Base-by-base conservation (phyloP, 2,113 vertebrate genomes). In the Caloenas nicobarica region DNA sequence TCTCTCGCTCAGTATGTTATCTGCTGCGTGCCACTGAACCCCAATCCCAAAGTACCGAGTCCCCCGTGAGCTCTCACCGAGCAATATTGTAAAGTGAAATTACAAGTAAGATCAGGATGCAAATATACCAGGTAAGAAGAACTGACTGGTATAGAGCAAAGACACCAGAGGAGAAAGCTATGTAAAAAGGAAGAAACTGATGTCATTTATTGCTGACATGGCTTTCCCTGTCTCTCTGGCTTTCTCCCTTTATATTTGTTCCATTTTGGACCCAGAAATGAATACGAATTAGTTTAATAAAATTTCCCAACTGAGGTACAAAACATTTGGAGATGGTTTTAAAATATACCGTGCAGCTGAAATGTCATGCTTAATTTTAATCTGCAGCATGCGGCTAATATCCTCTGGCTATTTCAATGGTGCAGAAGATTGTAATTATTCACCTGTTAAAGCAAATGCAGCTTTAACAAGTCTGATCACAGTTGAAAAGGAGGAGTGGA, bases 381-480 rank as follows among this genome's bases (percentile, higher is more conserved):
- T 88, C 66, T 95, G 84, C 84, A 72, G 84, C 70, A 69, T 53
- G 78, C 0, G 0, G 83, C 62, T 88, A 44, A 93, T 95, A 38
- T 70, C 93, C 73, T 92, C 54, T 28, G 85, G 94, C 89, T 89
- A 51, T 92, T 95, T 80, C 87, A 94, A 0, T 65, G 70, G 78
- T 70, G 74, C 81, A 81, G 95, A 95, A 95, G 84, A 95, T 93
- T 89, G 78, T 87, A 95, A 95, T 95, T 92, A 92, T 91, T 95
- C 94, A 95, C 93, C 89, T 97, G 81, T 79, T 96, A 95, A 85
- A 92, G 61, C n/a, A 95, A 95, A 95, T 61, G 57, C 4, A 22
- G 66, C 70, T 89, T 71, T 87, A 95, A 76, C 81, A 85, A 81
- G 61, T 69, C 78, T 91, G 94, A 85, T 92, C 74, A 85, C 61